Percentiles rank a stretch among this genome's conserved stretches.
phyloP scores from a whole-genome alignment of 2,888 invertebrate species.

The Drosophila cyrtoloma region DNA sequence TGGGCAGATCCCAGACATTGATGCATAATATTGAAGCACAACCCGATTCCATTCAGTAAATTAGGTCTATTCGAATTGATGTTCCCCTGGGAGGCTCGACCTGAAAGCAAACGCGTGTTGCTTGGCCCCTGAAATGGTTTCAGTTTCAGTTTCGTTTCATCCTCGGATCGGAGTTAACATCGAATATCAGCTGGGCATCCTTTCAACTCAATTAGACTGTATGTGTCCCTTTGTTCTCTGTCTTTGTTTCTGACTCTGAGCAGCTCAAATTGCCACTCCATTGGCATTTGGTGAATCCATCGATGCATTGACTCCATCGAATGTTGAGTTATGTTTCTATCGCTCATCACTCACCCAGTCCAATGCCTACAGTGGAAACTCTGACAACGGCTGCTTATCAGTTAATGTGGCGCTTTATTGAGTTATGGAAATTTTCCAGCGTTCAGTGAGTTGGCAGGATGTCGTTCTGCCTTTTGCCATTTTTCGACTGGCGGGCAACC shows the following conservation, averaged over 20 bases:
- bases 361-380: constrained; percentile 12
- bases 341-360: constrained; percentile 46
- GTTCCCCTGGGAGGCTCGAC: constrained; percentile 44
- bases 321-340: constrained; percentile 40
- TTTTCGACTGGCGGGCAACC: constrained; percentile 32
- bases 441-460: constrained; percentile 31
- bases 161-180: constrained; percentile 11
- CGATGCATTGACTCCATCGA: constrained; percentile 6
- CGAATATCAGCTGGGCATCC: constrained; percentile 8
- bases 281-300: constrained; percentile 29
- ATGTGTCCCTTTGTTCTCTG: constrained; percentile 40
- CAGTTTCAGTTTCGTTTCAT: constrained; percentile 35
- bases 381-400: constrained; percentile 54
- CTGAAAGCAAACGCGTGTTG: constrained; percentile 45
- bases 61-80: constrained; percentile 39
- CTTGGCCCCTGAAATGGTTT: constrained; percentile 11
- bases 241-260: constrained; percentile 4
- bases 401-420: constrained; percentile 55
- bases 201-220: constrained; percentile 32
- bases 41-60: constrained; percentile 23
- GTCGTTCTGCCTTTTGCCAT: constrained; percentile 7
- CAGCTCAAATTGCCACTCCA: constrained; percentile 44
- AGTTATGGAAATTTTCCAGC: constrained; percentile 56
- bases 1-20: constrained; percentile 27
- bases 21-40: constrained; percentile 36